Evolutionary conservation across 2,113 vertebrate genomes (phyloP), one percentile per base, ranked within the genome.

Genomic region (Lynx canadensis): DNA sequence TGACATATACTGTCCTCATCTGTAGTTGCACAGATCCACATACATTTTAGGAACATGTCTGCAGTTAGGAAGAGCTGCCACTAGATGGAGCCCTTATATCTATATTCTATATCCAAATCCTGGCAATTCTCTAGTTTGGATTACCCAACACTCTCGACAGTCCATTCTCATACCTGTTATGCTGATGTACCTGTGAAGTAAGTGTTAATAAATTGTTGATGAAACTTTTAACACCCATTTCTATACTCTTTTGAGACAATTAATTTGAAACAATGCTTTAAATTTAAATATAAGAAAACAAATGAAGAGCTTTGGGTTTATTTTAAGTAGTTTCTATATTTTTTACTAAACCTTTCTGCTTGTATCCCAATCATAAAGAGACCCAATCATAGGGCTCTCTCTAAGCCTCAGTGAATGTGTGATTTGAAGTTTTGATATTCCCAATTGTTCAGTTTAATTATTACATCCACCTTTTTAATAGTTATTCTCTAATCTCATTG

Each of bases 11-110:
- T 11, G 1, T 60, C 3, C 29, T 85, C 45, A 5, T 18, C 7
- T 15, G 11, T 1, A n/a, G 21, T 33, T 19, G 15, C 10, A 38
- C 21, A 18, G 5, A 73, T 5, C 41, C 48, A 33, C 16, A 2
- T 6, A 14, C 2, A 36, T 69, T 76, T 71, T n/a, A 73, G n/a
- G 10, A 91, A 52, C 45, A 36, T 36, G 18, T 12, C 73, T 82
- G 79, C 57, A 96, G 48, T 89, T 92, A 15, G 29, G 9, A 93
- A 65, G 14, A 83, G 5, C 1, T 0, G 33, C 96, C 97, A 96
- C 94, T 33, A 97, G 97, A 66, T 95, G 97, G 97, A 48, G 63
- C n/a, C 3, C 3, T 63, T 63, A n/a, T 18, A 45, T 21, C 48
- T 71, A 6, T 55, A 66, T 89, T 91, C 83, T 87, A 19, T 66